A percentile compares a stretch with the other conserved stretches of the same genome.
phyloP scores from a whole-genome alignment of 2,888 invertebrate species.

The Vesta saturnalis region DNA sequence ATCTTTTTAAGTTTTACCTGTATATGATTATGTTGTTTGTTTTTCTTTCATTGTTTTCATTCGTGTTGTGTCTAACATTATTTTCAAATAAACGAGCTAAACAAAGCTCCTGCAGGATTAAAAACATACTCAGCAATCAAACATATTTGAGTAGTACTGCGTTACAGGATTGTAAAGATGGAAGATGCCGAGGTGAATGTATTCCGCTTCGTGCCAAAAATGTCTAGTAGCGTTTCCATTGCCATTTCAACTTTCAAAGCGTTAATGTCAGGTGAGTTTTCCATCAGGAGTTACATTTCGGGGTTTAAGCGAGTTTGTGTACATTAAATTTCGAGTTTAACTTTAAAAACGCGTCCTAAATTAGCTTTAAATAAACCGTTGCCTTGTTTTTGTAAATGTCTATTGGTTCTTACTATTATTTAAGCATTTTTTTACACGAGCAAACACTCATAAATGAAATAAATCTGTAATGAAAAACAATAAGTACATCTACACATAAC shows the following conservation, averaged over 20 bases:
- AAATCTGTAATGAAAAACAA: constrained; percentile 1
- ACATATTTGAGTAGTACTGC: constrained; percentile 46
- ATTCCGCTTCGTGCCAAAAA: constrained; percentile 70
- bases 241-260: constrained; percentile 43
- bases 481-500: constrained; percentile 14
- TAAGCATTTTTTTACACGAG: constrained; percentile 29
- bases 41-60: constrained; percentile 38
- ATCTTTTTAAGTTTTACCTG: constrained; percentile 33
- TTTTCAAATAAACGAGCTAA: constrained; percentile 24
- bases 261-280: constrained; percentile 47
- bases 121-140: constrained; percentile 18
- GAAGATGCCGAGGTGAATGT: constrained; percentile 68
- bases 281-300: constrained; percentile 29
- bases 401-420: constrained; percentile 25
- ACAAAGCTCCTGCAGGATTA: constrained; percentile 27
- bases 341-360: background rate
- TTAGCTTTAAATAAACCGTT: constrained; percentile 15
- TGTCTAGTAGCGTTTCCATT: constrained; percentile 61
- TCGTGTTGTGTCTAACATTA: constrained; percentile 39
- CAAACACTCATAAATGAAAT: constrained; percentile 24
- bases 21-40: constrained; percentile 33
- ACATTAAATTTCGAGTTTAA: too few relatives aligned
- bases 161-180: constrained; percentile 60
- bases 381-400: constrained; percentile 23
- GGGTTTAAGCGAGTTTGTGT: constrained; percentile 28